Conservation (phyloP, 2,113 vertebrate genomes). For the Crotalus tigris region DNA sequence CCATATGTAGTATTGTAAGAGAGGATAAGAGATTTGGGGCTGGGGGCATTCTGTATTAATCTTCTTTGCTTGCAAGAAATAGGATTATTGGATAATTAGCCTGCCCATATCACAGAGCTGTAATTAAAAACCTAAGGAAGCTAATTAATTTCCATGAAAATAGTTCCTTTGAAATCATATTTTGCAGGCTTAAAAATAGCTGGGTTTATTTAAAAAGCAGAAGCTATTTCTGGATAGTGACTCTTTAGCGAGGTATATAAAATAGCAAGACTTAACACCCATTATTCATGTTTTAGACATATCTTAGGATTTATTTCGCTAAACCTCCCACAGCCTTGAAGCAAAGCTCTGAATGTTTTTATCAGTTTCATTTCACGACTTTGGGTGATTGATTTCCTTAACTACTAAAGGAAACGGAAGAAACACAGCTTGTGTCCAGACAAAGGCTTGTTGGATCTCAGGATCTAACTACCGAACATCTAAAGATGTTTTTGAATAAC, state of each 20-base stretch:
- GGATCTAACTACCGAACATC: not conserved
- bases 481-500: not conserved
- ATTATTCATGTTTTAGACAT: conserved; percentile 9
- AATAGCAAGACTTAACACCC: conserved; percentile 10
- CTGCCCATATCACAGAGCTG: conserved; percentile 59
- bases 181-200: conserved; percentile 62
- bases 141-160: conserved; percentile 71
- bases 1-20: not conserved
- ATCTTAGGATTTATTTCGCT: conserved; percentile 22
- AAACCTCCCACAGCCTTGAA: conserved; percentile 23
- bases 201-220: conserved; percentile 53
- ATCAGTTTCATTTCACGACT: conserved; percentile 13
- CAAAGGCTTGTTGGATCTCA: not conserved
- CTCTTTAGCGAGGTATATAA: conserved; percentile 52
- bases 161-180: conserved; percentile 63
- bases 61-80: conserved; percentile 40
- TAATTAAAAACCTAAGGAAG: conserved; percentile 71
- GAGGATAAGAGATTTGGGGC: not conserved
- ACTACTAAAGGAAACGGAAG: not conserved
- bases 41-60: conserved; percentile 41
- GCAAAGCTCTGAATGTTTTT: conserved; percentile 34
- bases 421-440: not conserved
- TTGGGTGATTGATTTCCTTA: conserved; percentile 23
- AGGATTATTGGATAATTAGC: conserved; percentile 66
- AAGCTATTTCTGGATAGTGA: conserved; percentile 58